Conservation (phyloP, 2,113 vertebrate genomes). For the Petroica traversi region DNA sequence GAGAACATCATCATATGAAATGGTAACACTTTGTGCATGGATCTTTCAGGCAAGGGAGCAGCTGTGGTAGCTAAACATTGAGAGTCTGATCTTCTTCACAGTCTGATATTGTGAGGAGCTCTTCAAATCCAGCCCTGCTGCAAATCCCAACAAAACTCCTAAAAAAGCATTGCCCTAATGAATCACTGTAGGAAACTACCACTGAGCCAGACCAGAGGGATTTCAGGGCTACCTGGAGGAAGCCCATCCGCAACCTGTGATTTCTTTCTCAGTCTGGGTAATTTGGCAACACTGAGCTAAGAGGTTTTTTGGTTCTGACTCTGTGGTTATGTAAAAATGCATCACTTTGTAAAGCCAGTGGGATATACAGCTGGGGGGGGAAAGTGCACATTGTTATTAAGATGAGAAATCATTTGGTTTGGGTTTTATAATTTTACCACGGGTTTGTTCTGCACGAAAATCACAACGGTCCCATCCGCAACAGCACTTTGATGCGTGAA, state of each 20-base stretch:
- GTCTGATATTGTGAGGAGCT: neutral
- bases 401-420: neutral
- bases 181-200: neutral
- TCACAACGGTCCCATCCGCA: neutral
- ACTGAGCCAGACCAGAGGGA: neutral
- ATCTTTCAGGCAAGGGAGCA: neutral
- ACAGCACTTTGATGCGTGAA: neutral
- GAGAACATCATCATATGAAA: neutral
- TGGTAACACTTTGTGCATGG: rapidly evolving
- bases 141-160: neutral
- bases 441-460: neutral
- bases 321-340: neutral
- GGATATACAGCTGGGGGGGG: neutral
- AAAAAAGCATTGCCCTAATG: neutral
- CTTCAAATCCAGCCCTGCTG: neutral
- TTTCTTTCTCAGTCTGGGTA: neutral
- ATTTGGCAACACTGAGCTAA: neutral
- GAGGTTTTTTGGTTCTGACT: neutral
- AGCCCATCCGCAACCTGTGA: neutral
- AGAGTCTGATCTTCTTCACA: neutral
- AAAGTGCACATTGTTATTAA: neutral
- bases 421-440: neutral
- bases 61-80: neutral
- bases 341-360: neutral
- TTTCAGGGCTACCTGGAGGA: neutral